Base-by-base conservation (phyloP, 2,797 vertebrate genomes). In the Muraenolepis orangiensis region DNA sequence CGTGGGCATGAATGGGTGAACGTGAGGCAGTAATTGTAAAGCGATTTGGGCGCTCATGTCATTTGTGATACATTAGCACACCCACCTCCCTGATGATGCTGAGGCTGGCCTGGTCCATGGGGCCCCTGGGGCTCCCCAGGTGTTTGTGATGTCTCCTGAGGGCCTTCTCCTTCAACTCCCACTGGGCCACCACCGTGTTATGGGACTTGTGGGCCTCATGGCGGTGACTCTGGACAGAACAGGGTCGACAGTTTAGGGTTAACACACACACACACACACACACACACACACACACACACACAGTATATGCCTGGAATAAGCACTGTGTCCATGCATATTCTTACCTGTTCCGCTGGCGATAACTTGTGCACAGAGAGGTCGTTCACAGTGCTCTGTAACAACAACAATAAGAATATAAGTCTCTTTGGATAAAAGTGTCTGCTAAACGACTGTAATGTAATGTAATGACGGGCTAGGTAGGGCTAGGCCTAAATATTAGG, bases 161-260 rank as follows among this genome's bases (percentile, higher is more conserved):
- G 12, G 91, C 89, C 82, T 92, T 95, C 81, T 98, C 95, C 64
- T 93, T 95, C 61, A 98, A 88, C 76, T 98, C 97, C 93, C 95
- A 93, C 78, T 95, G 95, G 0, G 90, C 97, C 30, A 93, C 85
- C 0, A 86, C 92, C 85, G 91, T 95, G 79, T 98, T 98, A 85
- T 93, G 96, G 8, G 98, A 98, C 84, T 94, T 95, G 83, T 96
- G 95, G 36, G 95, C 93, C 87, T 98, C 96, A 88, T 93, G 96
- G 1, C 97, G 94, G 78, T 91, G 92, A 64, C 66, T 89, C 96
- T 98, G 1, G 74, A 84, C 61, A 3, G 10, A 18, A 61, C 14
- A 61, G 36, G 36, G 36, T 38, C 12, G 36, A 8, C 36, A 38
- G 29, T 67, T 12, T 28, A 26, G 28, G 26, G 12, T 29, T 42